Evolutionary conservation across 2,888 invertebrate species (phyloP), one percentile per base, ranked within the genome.

Genomic region (Neoscelio sp.): DNA sequence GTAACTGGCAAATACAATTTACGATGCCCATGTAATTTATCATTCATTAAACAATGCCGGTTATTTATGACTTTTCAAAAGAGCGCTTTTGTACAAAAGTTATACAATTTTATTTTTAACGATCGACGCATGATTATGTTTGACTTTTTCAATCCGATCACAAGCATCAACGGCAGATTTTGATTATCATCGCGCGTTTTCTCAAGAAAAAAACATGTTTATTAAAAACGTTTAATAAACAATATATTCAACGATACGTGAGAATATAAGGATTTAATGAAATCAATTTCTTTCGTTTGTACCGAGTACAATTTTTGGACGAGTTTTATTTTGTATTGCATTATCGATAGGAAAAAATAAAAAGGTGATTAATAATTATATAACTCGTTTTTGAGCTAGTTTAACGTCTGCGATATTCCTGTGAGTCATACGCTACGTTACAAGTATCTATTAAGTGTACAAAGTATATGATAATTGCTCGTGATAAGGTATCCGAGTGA

Each of bases 1-100:
- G 67, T 50, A 65, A 52, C 67, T 62, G n/a, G 75, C 75, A 76
- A 76, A 76, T 40, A 76, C 68, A 62, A 68, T 76, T 76, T 76
- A 76, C 58, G 64, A 70, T 70, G 62, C 70, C 50, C 33, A 44
- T 70, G 70, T 70, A 62, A 76, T 76, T 76, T 76, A 76, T 76
- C 76, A 70, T 76, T 70, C 64, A 60, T 76, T 64, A 76, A 76
- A 76, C 64, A 76, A 76, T 40, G 68, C 28, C 33, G 33, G 68
- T 70, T 76, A 76, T 76, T 76, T 76, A 70, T 50, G 44, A 54
- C 70, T 64, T 35, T 67, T 76, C 68, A 70, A 70, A 64, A 54
- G 48, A 26, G 62, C 62, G 62, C 64, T 70, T 76, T 70, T 48
- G 56, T 64, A 17, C 15, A 48, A n/a, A 18, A 60, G 58, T 70